phyloP scores from a whole-genome alignment of 2,888 invertebrate species.

The Prionchulus punctatus region DNA sequence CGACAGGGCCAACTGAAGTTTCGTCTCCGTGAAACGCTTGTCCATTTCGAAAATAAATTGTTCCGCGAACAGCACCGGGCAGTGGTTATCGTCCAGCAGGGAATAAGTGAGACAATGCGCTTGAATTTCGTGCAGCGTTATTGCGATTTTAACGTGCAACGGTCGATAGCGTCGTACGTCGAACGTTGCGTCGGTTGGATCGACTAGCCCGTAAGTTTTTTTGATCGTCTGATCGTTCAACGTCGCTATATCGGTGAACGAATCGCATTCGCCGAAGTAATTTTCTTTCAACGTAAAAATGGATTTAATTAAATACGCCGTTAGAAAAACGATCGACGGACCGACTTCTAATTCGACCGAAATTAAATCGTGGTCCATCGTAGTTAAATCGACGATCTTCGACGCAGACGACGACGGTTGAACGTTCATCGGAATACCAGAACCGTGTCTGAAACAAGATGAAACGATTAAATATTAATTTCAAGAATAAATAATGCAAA shows the following conservation, averaged over 20 bases:
- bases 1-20: conserved; percentile 61
- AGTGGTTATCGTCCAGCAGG: not conserved
- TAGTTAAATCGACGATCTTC: not conserved
- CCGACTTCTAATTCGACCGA: conserved; percentile 83
- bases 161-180: conserved; percentile 76
- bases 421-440: not conserved
- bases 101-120: conserved; percentile 46
- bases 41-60: conserved; percentile 92
- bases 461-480: too few species aligned
- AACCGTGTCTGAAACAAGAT: not conserved
- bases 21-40: conserved; percentile 75
- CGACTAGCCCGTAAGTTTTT: not conserved
- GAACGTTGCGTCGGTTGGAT: conserved; percentile 37
- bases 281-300: conserved; percentile 52
- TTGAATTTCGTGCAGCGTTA: conserved; percentile 85
- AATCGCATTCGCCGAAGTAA: conserved; percentile 88
- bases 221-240: not conserved
- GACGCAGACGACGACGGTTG: not conserved
- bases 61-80: conserved; percentile 40
- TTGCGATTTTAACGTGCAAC: conserved; percentile 71
- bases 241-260: conserved; percentile 63
- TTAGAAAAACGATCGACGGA: conserved; percentile 72
- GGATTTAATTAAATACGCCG: conserved; percentile 69
- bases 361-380: conserved; percentile 65
- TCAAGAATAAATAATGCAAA: not conserved